Conservation (phyloP, 2,113 vertebrate species). For the Lamprotornis superbus region DNA sequence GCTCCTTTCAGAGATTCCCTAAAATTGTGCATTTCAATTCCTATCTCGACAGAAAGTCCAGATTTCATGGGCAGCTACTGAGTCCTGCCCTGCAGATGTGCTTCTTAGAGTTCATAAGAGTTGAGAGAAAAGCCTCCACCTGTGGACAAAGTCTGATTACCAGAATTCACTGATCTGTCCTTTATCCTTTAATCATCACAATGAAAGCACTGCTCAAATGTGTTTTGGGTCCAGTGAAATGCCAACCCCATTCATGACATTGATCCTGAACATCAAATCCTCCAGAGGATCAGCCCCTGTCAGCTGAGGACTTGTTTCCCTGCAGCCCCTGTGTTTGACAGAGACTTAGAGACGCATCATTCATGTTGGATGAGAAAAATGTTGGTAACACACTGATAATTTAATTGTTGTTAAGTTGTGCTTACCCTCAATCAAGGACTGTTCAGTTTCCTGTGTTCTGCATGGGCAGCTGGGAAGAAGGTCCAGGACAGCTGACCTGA, state of each 20-base stretch:
- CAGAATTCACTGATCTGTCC: background rate
- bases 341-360: background rate
- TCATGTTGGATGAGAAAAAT: background rate
- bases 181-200: background rate
- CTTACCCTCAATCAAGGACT: background rate
- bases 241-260: background rate
- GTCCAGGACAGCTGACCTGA: background rate
- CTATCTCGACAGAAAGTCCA: background rate
- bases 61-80: background rate
- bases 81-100: background rate
- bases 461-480: rapidly evolving
- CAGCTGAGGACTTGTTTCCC: background rate
- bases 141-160: background rate
- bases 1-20: background rate
- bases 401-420: background rate
- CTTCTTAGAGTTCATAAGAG: background rate
- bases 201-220: background rate
- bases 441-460: background rate
- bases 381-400: background rate
- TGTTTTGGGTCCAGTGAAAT: background rate
- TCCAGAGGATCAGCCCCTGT: background rate
- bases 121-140: background rate
- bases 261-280: background rate
- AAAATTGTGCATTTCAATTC: background rate
- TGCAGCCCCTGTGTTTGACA: background rate